Evolutionary conservation across 2,888 invertebrate genomes (phyloP), one percentile per base, ranked within the genome.

Genomic region (Ennomos fuscantarius): DNA sequence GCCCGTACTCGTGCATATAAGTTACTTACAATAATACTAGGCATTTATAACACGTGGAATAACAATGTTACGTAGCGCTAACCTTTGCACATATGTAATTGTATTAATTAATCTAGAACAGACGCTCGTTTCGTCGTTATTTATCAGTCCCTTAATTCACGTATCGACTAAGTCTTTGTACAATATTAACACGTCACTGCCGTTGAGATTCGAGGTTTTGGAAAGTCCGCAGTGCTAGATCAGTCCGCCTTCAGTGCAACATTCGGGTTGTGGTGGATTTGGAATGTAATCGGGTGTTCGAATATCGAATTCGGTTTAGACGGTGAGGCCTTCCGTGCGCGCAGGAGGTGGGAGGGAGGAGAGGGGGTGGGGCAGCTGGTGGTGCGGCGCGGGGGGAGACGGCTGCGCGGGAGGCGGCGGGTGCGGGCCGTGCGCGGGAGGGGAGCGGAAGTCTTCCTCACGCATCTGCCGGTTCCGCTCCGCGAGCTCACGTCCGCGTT

Each of bases 301-400:
- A 64, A 55, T 63, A 49, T 60, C 15, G 63, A 57, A 46, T 56
- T 63, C 59, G 60, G 73, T 75, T 93, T 93, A 96, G 84, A 95
- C 95, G 73, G 96, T 95, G 78, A 96, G 93, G 43, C 96, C 95
- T 80, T 96, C 96, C 57, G 95, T 95, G 75, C 95, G 93, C 15
- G 94, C 92, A 50, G 94, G 93, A n/a, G 94, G 93, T 52, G 94
- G 94, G 32, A 94, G 89, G 31, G 95, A 93, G 69, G 94, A 88
- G 68, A 94, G 93, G 47, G 93, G 85, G 67, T 77, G 93, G 68
- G 69, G 89, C 80, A 67, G 92, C 81, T 63, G 87, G 75, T 89
- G 93, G 84, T 81, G 79, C 79, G 86, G 80, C 40, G 83, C 71
- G 66, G 94, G 94, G 39, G 94, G 91, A 8, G 95, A 93, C 62